Evolutionary conservation across 1,140 invertebrate genomes (phyloP).

Genomic region (Drosophila lacteicornis): DNA sequence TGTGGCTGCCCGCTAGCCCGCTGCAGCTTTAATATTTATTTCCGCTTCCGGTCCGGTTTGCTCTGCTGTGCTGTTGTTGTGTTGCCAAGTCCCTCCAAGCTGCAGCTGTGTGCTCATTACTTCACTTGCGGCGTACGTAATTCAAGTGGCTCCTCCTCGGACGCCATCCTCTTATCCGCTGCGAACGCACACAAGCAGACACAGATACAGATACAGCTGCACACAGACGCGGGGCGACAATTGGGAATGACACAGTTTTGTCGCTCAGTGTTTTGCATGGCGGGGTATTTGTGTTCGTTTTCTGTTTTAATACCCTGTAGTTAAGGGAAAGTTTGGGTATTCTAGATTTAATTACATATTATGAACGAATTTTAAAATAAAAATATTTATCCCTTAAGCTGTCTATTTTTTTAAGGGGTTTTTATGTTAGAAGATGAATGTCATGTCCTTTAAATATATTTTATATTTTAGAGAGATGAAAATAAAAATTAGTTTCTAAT

Average conservation of each 20-base stretch:
- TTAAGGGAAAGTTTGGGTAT: not conserved
- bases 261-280: conserved; percentile 46
- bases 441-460: too few relatives aligned
- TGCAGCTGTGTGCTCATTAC: conserved; percentile 75
- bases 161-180: conserved; percentile 17
- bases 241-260: conserved; percentile 70
- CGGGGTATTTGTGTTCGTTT: conserved; percentile 32
- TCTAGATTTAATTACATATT: too few relatives aligned
- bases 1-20: conserved; percentile 35
- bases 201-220: conserved; percentile 6
- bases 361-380: not conserved
- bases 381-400: not conserved
- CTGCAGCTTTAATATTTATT: conserved; percentile 78
- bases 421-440: too few relatives aligned
- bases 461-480: too few relatives aligned
- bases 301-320: conserved; percentile 32
- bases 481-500: too few relatives aligned
- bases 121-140: conserved; percentile 81
- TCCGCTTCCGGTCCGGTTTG: conserved; percentile 51
- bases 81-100: conserved; percentile 52
- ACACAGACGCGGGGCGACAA: conserved; percentile 24
- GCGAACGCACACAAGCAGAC: conserved; percentile 31
- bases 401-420: too few relatives aligned
- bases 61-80: conserved; percentile 23
- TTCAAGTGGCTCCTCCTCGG: conserved; percentile 62